Conservation (phyloP, 1,140 invertebrate genomes). For the Drosophila lowei region DNA sequence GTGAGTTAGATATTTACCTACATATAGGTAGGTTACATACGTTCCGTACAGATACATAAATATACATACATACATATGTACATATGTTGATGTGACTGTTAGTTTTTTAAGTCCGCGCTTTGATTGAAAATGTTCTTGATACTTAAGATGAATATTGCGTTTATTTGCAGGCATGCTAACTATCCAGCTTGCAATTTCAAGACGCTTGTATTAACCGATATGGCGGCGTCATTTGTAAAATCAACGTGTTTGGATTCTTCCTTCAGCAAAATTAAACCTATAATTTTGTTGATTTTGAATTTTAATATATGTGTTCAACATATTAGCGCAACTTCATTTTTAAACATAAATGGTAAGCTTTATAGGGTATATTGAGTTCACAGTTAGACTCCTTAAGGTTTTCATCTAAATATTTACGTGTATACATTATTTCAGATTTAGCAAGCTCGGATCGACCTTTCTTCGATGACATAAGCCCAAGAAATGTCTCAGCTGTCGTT, state of each 20-base stretch:
- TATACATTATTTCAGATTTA: conserved; percentile 37
- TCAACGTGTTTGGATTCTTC: conserved; percentile 23
- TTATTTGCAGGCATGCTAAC: conserved; percentile 1
- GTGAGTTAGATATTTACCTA: background rate
- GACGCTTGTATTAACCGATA: conserved; percentile 1
- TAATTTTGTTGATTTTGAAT: conserved; percentile 65
- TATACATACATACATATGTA: background rate
- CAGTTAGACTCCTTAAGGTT: conserved; percentile 33
- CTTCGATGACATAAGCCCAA: conserved; percentile 92
- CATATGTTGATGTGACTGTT: too few species aligned
- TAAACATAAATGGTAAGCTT: conserved; percentile 62
- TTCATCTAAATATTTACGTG: conserved; percentile 2
- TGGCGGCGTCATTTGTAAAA: conserved; percentile 15
- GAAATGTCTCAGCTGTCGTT: conserved; percentile 92
- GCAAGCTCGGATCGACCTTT: conserved; percentile 87
- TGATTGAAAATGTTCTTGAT: too few species aligned
- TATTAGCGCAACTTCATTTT: conserved; percentile 61
- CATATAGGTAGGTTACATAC: background rate
- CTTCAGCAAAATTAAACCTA: conserved; percentile 46
- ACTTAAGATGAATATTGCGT: too few species aligned
- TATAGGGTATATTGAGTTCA: conserved; percentile 24
- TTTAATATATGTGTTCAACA: conserved; percentile 65
- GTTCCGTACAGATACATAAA: conserved; percentile 1
- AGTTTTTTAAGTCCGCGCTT: too few species aligned
- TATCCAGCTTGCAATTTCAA: background rate